Evolutionary conservation across 1,140 invertebrate species (phyloP).

Genomic region (Protaetia brevitarsis): DNA sequence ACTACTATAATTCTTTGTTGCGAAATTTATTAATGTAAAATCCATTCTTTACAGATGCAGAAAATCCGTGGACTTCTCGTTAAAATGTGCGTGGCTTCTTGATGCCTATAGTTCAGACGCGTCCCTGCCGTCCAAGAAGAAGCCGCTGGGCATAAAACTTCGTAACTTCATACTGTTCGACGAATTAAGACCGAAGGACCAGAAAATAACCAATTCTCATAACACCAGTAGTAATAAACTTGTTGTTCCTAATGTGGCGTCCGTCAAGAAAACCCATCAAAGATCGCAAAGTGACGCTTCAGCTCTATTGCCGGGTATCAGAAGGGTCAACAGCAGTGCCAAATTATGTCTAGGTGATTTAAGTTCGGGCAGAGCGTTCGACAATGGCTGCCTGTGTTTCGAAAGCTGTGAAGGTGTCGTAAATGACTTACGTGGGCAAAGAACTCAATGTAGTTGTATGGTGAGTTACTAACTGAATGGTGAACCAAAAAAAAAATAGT

Average conservation of each 20-base stretch:
- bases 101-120: constrained; percentile 88
- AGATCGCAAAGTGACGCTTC: constrained; percentile 86
- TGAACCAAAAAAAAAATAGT: too few relatives aligned
- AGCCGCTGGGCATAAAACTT: constrained; percentile 82
- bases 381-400: constrained; percentile 89
- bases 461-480: too few relatives aligned
- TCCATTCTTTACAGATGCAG: constrained; percentile 68
- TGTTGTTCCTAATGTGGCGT: constrained; percentile 42
- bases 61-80: constrained; percentile 89
- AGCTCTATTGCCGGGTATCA: constrained; percentile 48
- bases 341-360: constrained; percentile 83
- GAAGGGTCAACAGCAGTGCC: constrained; percentile 50
- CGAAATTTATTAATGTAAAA: too few relatives aligned
- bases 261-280: constrained; percentile 66
- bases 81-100: constrained; percentile 93
- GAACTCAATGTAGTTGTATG: constrained; percentile 70
- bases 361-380: constrained; percentile 89
- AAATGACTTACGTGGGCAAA: constrained; percentile 69
- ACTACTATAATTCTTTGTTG: too few relatives aligned
- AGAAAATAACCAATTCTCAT: constrained; percentile 31
- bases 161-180: constrained; percentile 85
- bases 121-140: constrained; percentile 67
- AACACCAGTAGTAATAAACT: constrained; percentile 22
- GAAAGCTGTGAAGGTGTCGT: constrained; percentile 64
- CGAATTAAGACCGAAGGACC: constrained; percentile 65